These are phyloP conservation scores for Autographa gamma DNA, from an alignment of 2,888 invertebrate species.

Conservation along the genomic window DNA sequence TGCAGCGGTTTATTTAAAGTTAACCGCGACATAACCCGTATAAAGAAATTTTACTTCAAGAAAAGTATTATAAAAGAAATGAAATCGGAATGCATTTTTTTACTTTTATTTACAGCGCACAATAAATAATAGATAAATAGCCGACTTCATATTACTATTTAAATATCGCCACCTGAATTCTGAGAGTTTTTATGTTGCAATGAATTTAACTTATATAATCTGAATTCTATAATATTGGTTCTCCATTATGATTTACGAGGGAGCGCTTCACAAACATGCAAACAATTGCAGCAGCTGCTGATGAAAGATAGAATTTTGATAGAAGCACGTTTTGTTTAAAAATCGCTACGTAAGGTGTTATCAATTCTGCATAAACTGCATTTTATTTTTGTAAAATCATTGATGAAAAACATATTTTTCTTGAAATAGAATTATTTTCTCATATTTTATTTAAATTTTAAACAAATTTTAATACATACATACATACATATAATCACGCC, in stretches of 20 bases:
- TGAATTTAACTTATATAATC: background rate
- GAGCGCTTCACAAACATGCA: background rate
- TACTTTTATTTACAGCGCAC: too few species aligned
- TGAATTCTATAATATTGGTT: background rate
- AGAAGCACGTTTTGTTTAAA: background rate
- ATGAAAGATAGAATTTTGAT: slow-evolving; percentile 1
- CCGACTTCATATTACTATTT: background rate
- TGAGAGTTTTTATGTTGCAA: background rate
- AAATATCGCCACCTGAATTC: background rate
- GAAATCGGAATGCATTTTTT: too few species aligned
- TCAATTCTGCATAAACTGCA: background rate
- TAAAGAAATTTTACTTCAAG: too few species aligned
- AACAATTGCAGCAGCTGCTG: background rate
- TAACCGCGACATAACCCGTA: too few species aligned
- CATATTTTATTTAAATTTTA: too few species aligned
- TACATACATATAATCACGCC: too few species aligned
- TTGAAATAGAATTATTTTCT: too few species aligned
- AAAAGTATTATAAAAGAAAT: too few species aligned
- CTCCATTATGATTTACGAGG: background rate
- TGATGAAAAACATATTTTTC: too few species aligned
- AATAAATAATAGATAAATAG: background rate
- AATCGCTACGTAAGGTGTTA: background rate
- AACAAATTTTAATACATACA: too few species aligned
- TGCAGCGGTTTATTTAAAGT: too few species aligned
- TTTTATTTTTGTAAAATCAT: too few species aligned